Evolutionary conservation across 1,140 invertebrate genomes (phyloP).

Genomic region (Bombus difficillimus): DNA sequence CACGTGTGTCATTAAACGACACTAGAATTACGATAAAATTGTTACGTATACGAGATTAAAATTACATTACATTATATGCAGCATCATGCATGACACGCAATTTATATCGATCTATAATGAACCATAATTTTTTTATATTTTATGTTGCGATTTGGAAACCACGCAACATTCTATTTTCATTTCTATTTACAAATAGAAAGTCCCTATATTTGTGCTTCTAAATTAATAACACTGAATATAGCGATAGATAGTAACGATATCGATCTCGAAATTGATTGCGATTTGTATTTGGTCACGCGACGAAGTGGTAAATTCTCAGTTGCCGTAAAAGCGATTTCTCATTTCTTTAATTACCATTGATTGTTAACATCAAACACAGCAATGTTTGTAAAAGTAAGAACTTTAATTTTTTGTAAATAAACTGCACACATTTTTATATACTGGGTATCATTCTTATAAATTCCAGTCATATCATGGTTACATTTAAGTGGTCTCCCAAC

Average conservation of each 20-base stretch:
- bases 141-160: not conserved
- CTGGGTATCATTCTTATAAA: not conserved
- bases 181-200: not conserved
- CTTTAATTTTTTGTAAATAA: not conserved
- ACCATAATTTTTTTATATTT: not conserved
- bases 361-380: too few species aligned
- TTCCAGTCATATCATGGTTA: slow-evolving; percentile 43
- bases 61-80: not conserved
- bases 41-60: not conserved
- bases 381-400: not conserved
- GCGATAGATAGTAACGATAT: not conserved
- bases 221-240: slow-evolving; percentile 4
- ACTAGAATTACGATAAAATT: not conserved
- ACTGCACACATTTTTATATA: not conserved
- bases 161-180: not conserved
- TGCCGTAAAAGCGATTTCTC: not conserved
- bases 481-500: slow-evolving; percentile 20
- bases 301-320: slow-evolving; percentile 15
- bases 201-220: not conserved
- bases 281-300: not conserved
- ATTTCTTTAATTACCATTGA: too few species aligned
- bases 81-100: not conserved
- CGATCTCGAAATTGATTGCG: not conserved
- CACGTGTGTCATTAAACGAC: not conserved
- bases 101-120: not conserved